These are phyloP conservation scores for Eupithecia vulgata DNA, from an alignment of 2,888 invertebrate species.

Conservation along the genomic window DNA sequence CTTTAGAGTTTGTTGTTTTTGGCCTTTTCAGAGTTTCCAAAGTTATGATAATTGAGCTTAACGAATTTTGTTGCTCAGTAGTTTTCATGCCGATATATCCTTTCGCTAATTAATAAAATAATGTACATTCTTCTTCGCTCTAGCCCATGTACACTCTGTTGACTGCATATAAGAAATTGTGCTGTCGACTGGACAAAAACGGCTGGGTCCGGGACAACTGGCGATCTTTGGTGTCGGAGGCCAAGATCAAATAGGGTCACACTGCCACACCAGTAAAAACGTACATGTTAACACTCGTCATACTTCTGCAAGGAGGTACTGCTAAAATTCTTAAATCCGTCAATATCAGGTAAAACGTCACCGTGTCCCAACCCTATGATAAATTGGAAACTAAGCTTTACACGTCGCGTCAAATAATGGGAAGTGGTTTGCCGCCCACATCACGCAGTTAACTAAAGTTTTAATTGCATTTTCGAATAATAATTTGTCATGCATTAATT, in stretches of 20 bases:
- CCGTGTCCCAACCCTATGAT: slow-evolving; percentile 16
- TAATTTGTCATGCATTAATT: slow-evolving; percentile 22
- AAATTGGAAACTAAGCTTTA: slow-evolving; percentile 30
- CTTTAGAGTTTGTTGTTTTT: background rate
- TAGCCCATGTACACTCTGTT: background rate
- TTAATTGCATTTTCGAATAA: slow-evolving; percentile 32
- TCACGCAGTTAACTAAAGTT: slow-evolving; percentile 24
- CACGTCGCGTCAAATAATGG: slow-evolving; percentile 26
- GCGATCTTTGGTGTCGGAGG: background rate
- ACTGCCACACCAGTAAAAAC: background rate
- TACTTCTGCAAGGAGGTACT: background rate
- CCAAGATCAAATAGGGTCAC: background rate
- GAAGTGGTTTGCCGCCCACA: slow-evolving; percentile 28
- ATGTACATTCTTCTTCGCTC: background rate
- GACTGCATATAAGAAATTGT: background rate
- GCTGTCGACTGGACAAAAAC: background rate
- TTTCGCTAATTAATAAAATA: background rate
- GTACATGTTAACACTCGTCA: background rate
- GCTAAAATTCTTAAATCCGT: background rate
- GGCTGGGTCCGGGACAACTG: background rate
- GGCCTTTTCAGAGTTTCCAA: background rate
- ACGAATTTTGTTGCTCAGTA: background rate
- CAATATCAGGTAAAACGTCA: background rate
- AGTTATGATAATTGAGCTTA: background rate
- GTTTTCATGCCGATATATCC: background rate